Base-by-base conservation (phyloP, 1,140 invertebrate genomes). In the Bombus waltoni region DNA sequence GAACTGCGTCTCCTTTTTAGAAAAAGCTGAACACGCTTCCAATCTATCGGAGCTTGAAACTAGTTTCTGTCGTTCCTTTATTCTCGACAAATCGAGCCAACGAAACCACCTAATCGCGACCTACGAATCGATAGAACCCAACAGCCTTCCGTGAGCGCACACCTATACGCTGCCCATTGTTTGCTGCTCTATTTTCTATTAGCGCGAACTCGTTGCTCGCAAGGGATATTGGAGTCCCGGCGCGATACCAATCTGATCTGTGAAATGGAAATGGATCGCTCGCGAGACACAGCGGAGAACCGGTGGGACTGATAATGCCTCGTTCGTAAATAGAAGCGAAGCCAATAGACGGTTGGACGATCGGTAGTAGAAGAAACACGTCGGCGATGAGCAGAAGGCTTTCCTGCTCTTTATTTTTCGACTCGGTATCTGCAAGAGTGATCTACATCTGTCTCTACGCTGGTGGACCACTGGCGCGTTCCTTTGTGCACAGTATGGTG, bases 401-500 rank as follows among this genome's bases (percentile, higher is more conserved):
- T n/a, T 9, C 28, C 72, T 77, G 65, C 73, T 40, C 66, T 57
- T 72, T 38, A 40, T 40, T 84, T 35, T 38, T 47, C 62, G 68
- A n/a, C 57, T 28, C 32, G 22, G 57, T 85, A 85, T 85, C 68
- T 81, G 25, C 1, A 57, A 18, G 47, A 57, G 44, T 70, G 78
- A 85, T 79, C 75, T 88, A 73, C 75, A 79, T 87, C 75, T 71
- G 71, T 89, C 80, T 83, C 53, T 66, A 32, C 65, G 4, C 59
- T 28, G 32, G 74, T 70, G 57, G 73, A 78, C 74, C 65, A 22
- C 65, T 57, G 70, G 6, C 53, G 65, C 53, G 80, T 71, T 73
- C 87, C 78, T 88, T 88, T 81, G 77, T 80, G 53, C 66, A 40
- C 66, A 35, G 74, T 89, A 73, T 82, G 85, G 92, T 93, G 90